phyloP scores from a whole-genome alignment of 2,888 invertebrate genomes.

The Leptinotarsa haldemani region DNA sequence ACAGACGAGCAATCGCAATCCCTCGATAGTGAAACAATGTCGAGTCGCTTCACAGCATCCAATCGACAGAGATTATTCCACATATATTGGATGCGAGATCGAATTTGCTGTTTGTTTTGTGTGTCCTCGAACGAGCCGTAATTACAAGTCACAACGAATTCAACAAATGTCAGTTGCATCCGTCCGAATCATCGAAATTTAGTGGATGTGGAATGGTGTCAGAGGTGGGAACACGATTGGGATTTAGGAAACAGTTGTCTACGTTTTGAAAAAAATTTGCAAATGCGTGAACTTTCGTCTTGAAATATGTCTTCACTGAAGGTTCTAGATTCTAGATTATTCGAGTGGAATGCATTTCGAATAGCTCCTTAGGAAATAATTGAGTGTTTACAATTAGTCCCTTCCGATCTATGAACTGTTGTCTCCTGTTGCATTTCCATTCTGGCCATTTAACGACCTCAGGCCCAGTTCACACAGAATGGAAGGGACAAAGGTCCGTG shows the following conservation, averaged over 20 bases:
- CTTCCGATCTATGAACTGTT: no score
- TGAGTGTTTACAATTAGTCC: no score
- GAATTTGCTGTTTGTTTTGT: slow-evolving; percentile 11
- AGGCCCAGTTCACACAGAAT: no score
- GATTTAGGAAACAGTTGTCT: neutral
- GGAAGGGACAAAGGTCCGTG: no score
- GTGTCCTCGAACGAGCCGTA: neutral
- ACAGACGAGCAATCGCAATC: neutral
- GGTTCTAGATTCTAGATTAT: no score
- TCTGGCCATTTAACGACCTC: no score
- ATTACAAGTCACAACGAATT: neutral
- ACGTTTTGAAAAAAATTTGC: no score
- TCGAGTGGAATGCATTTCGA: no score
- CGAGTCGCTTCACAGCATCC: neutral
- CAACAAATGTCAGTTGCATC: neutral
- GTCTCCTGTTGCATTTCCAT: no score
- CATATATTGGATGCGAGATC: slow-evolving; percentile 3
- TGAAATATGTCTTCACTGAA: no score
- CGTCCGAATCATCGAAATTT: neutral
- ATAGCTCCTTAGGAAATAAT: no score
- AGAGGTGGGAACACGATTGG: neutral
- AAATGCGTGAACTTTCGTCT: no score
- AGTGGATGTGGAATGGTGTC: neutral
- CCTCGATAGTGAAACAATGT: slow-evolving; percentile 4
- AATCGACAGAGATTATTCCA: slow-evolving; percentile 6